Conservation (phyloP, 2,888 invertebrate species). For the Agonopterix arenella region DNA sequence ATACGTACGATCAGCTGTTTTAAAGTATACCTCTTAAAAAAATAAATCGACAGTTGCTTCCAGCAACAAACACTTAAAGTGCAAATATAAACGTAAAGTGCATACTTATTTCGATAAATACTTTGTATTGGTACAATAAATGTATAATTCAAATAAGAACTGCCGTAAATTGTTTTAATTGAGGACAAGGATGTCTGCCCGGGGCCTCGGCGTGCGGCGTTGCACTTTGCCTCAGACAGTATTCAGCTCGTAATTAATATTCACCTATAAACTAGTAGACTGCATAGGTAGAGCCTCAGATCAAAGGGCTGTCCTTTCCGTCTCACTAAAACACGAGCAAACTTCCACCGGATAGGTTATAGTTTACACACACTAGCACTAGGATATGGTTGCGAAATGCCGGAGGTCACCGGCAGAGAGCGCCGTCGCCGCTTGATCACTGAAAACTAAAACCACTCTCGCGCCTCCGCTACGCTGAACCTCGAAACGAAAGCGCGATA, state of each 20-base stretch:
- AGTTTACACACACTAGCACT: constrained; percentile 56
- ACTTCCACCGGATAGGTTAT: constrained; percentile 38
- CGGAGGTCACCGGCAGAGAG: constrained; percentile 66
- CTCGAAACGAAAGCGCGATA: constrained; percentile 57
- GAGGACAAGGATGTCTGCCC: constrained; percentile 63
- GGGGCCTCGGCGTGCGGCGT: constrained; percentile 27
- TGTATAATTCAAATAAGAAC: constrained; percentile 55
- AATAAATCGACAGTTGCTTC: too few species aligned
- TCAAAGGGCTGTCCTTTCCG: constrained; percentile 29
- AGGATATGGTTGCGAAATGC: constrained; percentile 50
- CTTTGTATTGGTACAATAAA: constrained; percentile 29
- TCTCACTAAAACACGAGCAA: constrained; percentile 31
- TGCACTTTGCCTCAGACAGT: constrained; percentile 6
- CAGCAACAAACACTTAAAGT: background rate
- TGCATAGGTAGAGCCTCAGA: constrained; percentile 6
- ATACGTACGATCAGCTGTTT: too few species aligned
- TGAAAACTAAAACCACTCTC: constrained; percentile 69
- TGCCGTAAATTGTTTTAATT: constrained; percentile 64
- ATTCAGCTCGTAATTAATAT: constrained; percentile 28
- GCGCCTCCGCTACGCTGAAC: constrained; percentile 23
- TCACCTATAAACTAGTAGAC: constrained; percentile 36
- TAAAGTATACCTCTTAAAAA: background rate
- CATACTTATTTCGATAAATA: constrained; percentile 11
- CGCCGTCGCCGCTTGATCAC: constrained; percentile 63
- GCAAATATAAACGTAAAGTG: background rate